Evolutionary conservation across 2,888 invertebrate species (phyloP).

Genomic region (Rutpela maculata): DNA sequence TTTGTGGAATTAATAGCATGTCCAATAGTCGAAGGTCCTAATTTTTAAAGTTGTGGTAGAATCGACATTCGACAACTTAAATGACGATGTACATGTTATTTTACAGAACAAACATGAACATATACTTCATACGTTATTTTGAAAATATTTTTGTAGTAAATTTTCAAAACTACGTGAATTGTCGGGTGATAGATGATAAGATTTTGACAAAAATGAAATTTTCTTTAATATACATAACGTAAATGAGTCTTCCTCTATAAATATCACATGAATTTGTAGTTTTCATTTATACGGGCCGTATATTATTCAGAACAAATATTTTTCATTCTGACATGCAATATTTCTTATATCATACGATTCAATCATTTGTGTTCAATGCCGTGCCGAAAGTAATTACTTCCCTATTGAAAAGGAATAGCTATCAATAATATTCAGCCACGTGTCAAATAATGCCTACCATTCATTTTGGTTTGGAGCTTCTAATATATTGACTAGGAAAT

Average conservation of each 20-base stretch:
- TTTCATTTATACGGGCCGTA: background rate
- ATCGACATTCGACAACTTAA: no score
- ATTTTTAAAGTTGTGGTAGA: no score
- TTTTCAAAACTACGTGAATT: no score
- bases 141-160: no score
- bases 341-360: conserved; percentile 19
- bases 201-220: no score
- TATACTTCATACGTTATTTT: no score
- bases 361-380: conserved; percentile 33
- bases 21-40: no score
- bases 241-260: background rate
- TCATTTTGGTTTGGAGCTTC: conserved; percentile 14
- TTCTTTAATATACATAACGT: background rate
- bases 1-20: no score
- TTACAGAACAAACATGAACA: no score
- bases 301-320: conserved; percentile 20
- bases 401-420: conserved; percentile 22
- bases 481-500: conserved; percentile 14
- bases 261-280: background rate
- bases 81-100: no score
- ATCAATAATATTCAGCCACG: conserved; percentile 39
- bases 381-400: conserved; percentile 32
- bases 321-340: conserved; percentile 20
- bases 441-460: conserved; percentile 31
- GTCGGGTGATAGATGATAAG: no score